These are phyloP conservation scores for Keiferia lycopersicella DNA, from an alignment of 2,888 invertebrate species.

Conservation along the genomic window DNA sequence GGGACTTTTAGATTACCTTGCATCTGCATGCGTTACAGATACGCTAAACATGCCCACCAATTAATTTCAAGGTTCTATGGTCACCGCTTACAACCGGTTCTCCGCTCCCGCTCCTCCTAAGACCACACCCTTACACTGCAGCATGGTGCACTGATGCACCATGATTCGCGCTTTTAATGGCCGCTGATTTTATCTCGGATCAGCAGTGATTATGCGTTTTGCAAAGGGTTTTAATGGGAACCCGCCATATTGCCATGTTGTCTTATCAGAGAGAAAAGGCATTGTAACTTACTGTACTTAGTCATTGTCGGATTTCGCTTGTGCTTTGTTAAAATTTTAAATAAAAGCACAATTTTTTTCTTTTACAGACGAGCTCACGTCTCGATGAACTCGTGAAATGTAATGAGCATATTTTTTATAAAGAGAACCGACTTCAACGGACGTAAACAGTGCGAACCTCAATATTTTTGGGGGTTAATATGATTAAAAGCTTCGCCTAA, in stretches of 20 bases:
- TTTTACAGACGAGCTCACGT: neutral
- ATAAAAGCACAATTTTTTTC: too few species aligned
- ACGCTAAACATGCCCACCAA: too few species aligned
- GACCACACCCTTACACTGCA: neutral
- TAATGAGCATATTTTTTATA: too few species aligned
- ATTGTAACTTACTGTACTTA: constrained; percentile 20
- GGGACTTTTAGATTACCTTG: too few species aligned
- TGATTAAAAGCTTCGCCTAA: too few species aligned
- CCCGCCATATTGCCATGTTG: constrained; percentile 39
- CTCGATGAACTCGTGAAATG: too few species aligned
- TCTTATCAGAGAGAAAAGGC: constrained; percentile 28
- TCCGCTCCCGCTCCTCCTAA: constrained; percentile 23
- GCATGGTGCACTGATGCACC: constrained; percentile 41
- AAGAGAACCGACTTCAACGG: too few species aligned
- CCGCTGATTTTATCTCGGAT: constrained; percentile 61
- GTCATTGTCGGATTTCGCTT: neutral
- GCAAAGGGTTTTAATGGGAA: constrained; percentile 40
- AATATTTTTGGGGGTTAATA: too few species aligned
- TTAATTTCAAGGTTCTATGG: too few species aligned
- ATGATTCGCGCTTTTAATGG: constrained; percentile 54
- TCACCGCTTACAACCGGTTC: neutral
- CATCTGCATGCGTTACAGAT: too few species aligned
- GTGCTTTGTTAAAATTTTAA: too few species aligned
- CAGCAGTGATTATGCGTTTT: constrained; percentile 67
- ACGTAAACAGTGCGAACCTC: too few species aligned